Base-by-base conservation (phyloP, 2,797 vertebrate genomes). In the Buphagus erythrorhynchus region DNA sequence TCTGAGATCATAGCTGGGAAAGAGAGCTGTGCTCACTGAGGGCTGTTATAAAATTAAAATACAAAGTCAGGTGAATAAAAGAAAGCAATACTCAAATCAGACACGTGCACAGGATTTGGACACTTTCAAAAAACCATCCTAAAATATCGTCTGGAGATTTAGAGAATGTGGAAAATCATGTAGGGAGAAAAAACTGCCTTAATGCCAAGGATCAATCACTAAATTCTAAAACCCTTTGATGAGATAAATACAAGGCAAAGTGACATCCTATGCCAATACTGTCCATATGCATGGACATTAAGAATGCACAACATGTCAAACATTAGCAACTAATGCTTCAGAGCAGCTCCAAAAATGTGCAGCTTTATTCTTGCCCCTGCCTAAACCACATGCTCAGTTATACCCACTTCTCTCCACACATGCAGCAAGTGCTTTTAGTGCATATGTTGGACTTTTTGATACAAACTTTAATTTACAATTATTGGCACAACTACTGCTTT, bases 401-500 rank as follows among this genome's bases (percentile, higher is more conserved):
- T 3, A 45, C 3, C 22, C 42, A 36, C 22, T 28, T 33, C 63
- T 38, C 38, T 67, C 28, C 38, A 51, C 38, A 16, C 0, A 0
- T 16, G 68, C 58, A 54, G 33, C 57, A 73, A 33, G 42, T 29
- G 29, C 35, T 59, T 67, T 45, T 13, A 33, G 10, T 29, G 54
- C 62, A n/a, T 6, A 7, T 20, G 13, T 25, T 85, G 46, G 46
- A 19, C 24, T 13, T 52, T 59, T 29, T 9, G 38, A 25, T 25
- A 11, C 16, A 52, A 61, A n/a, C 28, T 85, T 51, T 4, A 45
- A 36, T 43, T 59, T 45, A 2, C 13, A 45, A 14, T 24, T 33
- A 11, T 24, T 19, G 33, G 62, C 38, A 59, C 28, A 68, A 33
- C 24, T 29, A 28, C 38, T 52, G 19, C 52, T 75, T 67, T 38